phyloP scores from a whole-genome alignment of 2,797 vertebrate species.

The Agapornis canus region DNA sequence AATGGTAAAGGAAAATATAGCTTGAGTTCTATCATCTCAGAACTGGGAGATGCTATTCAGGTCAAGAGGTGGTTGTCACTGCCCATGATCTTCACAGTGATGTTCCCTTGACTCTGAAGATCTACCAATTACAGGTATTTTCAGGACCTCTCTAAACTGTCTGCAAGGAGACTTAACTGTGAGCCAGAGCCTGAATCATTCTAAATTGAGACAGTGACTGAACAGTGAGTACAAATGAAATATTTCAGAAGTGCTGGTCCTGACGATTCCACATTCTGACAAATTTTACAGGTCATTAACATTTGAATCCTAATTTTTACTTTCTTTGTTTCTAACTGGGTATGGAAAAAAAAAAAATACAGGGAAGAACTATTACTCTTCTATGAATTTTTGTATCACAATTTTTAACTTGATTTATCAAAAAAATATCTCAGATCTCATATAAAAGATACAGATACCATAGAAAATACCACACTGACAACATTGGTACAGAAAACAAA shows the following conservation, averaged over 20 bases:
- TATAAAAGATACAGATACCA: not conserved
- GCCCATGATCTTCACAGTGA: constrained; percentile 19
- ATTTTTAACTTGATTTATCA: not conserved
- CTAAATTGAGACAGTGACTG: constrained; percentile 3
- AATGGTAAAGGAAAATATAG: not conserved
- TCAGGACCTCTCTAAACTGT: constrained; percentile 36
- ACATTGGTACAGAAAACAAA: not conserved
- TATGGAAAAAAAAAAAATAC: not conserved
- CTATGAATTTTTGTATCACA: not conserved
- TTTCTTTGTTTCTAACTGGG: not conserved
- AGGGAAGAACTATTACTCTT: not conserved
- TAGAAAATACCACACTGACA: not conserved
- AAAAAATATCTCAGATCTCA: not conserved
- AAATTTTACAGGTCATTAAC: constrained; percentile 14
- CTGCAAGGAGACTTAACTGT: constrained; percentile 35
- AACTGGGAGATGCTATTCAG: not conserved
- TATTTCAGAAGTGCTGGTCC: not conserved
- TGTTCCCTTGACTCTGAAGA: not conserved
- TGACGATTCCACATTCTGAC: not conserved
- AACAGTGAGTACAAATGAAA: constrained; percentile 11
- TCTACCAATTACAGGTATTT: constrained; percentile 33
- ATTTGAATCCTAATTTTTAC: not conserved
- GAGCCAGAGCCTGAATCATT: not conserved
- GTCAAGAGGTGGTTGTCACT: constrained; percentile 44
- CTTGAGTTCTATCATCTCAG: not conserved